Evolutionary conservation across 1,140 invertebrate genomes (phyloP).

Genomic region (Mesaphorura yosii): DNA sequence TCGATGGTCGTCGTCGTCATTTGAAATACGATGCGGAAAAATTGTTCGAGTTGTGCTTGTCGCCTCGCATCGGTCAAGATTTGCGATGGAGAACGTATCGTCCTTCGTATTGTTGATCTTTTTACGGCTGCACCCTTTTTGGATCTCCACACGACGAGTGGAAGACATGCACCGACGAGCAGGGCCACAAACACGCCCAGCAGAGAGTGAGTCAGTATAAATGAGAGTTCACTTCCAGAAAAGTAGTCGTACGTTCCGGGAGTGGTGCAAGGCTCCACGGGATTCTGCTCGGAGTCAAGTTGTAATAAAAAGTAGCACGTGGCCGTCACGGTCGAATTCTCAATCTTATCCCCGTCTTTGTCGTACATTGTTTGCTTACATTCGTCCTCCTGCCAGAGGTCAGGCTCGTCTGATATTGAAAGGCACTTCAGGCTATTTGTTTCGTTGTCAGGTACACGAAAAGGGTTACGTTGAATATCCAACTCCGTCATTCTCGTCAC

Average conservation of each 20-base stretch:
- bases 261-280: constrained; percentile 38
- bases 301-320: too few species aligned
- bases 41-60: constrained; percentile 44
- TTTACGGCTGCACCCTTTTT: constrained; percentile 21
- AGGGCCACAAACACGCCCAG: constrained; percentile 37
- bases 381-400: too few species aligned
- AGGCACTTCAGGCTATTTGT: too few species aligned
- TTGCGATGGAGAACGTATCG: constrained; percentile 33
- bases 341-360: too few species aligned
- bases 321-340: too few species aligned
- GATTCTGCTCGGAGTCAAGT: constrained; percentile 23
- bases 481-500: constrained; percentile 42
- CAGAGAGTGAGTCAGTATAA: constrained; percentile 44
- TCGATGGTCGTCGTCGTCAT: constrained; percentile 39
- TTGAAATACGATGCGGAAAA: constrained; percentile 44
- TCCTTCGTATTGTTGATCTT: constrained; percentile 13
- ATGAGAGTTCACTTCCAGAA: constrained; percentile 48
- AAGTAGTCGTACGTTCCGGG: constrained; percentile 47
- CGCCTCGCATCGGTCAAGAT: too few species aligned
- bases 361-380: too few species aligned
- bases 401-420: too few species aligned
- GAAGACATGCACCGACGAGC: too few species aligned
- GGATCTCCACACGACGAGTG: too few species aligned
- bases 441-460: too few species aligned
- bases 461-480: constrained; percentile 46